phyloP scores from a whole-genome alignment of 2,888 invertebrate species.

The Troides oblongomaculatus region DNA sequence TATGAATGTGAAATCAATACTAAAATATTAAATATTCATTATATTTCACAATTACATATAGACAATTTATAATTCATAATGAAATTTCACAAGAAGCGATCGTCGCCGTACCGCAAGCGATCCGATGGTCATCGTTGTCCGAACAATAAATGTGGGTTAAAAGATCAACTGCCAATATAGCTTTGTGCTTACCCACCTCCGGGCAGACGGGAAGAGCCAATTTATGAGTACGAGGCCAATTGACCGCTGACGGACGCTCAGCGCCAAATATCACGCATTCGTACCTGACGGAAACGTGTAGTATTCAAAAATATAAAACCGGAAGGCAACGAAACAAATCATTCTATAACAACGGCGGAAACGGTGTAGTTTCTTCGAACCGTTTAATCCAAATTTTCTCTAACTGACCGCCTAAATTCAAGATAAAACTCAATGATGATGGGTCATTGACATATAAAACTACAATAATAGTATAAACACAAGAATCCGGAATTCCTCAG shows the following conservation, averaged over 20 bases:
- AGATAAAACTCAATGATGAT: too few species aligned
- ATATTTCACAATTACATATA: not conserved
- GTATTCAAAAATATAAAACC: not conserved
- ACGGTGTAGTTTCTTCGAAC: too few species aligned
- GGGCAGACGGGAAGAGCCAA: conserved; percentile 55
- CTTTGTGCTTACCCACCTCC: conserved; percentile 37
- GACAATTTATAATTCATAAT: not conserved
- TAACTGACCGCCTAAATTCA: too few species aligned
- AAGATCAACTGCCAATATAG: conserved; percentile 60
- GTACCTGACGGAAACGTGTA: conserved; percentile 12
- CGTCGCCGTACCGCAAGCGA: conserved; percentile 23
- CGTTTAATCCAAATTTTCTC: too few species aligned
- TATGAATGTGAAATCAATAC: not conserved
- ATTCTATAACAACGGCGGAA: too few species aligned
- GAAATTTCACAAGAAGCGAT: conserved; percentile 15
- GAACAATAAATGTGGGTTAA: conserved; percentile 51
- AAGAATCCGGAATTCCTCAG: too few species aligned
- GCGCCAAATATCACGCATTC: conserved; percentile 21
- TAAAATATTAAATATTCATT: conserved; percentile 7
- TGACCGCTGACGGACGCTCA: conserved; percentile 30
- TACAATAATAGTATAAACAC: too few species aligned
- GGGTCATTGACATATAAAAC: too few species aligned
- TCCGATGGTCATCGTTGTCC: conserved; percentile 31
- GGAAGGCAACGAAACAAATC: not conserved
- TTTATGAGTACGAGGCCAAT: conserved; percentile 60